phyloP scores from a whole-genome alignment of 2,888 invertebrate genomes.

The Synanthedon myopaeformis region DNA sequence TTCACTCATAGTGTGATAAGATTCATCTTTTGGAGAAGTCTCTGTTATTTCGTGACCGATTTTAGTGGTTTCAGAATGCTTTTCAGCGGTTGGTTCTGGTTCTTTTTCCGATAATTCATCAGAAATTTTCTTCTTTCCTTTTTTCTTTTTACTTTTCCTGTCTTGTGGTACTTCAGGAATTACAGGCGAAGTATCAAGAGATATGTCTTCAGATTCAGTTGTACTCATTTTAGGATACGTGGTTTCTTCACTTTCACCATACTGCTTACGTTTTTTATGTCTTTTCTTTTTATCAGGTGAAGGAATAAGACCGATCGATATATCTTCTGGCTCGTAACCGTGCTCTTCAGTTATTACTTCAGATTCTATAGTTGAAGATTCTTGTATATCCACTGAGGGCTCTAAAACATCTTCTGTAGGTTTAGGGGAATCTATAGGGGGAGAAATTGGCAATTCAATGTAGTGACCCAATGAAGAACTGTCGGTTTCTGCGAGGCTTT shows the following conservation, averaged over 20 bases:
- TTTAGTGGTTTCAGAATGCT: constrained; percentile 52
- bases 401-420: constrained; percentile 30
- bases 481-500: constrained; percentile 41
- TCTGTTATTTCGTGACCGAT: constrained; percentile 58
- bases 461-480: constrained; percentile 59
- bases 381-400: constrained; percentile 37
- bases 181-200: constrained; percentile 34
- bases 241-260: constrained; percentile 48
- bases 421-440: constrained; percentile 59
- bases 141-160: constrained; percentile 56
- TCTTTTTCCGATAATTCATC: constrained; percentile 27
- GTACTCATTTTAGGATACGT: constrained; percentile 47
- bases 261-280: constrained; percentile 51
- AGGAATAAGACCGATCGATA: constrained; percentile 52
- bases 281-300: constrained; percentile 60
- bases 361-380: constrained; percentile 55
- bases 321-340: constrained; percentile 81
- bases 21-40: constrained; percentile 69
- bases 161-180: constrained; percentile 23
- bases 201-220: constrained; percentile 47
- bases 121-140: constrained; percentile 57
- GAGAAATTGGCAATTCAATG: constrained; percentile 52
- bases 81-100: constrained; percentile 16
- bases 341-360: constrained; percentile 62
- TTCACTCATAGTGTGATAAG: constrained; percentile 71